Base-by-base conservation (phyloP, 2,888 invertebrate species). In the Stenodera caucasica region DNA sequence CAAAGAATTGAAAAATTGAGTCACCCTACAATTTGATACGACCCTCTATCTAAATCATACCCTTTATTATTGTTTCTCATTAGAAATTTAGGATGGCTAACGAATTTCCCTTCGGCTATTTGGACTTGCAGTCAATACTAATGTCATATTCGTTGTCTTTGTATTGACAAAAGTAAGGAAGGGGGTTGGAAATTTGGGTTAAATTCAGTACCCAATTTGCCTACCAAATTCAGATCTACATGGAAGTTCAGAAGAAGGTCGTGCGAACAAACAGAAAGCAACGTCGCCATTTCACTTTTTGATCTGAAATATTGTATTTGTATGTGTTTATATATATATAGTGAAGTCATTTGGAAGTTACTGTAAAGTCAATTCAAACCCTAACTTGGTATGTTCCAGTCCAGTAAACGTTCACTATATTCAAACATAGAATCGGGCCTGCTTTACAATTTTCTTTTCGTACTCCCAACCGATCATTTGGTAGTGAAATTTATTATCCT, bases 331-430 rank as follows among this genome's bases (percentile, higher is more conserved):
- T 35, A 4, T 37, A 8, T 18, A 2, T 37, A 37, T 68, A 67
- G 67, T 69, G 70, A 70, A 70, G 67, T 71, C 69, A 67, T 70
- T 70, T 69, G 67, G 66, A 70, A 71, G 70, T 69, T 70, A 67
- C 65, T 61, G 55, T 67, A 66, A 64, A 71, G 69, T 70, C 71
- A 68, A 71, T 71, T 70, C 68, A 58, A 67, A 53, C 63, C 64
- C 63, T 54, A 61, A 61, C 65, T 67, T 59, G 61, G 58, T 2
- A 4, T 69, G 69, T 70, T 71, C 68, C 71, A 67, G 69, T 70
- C 66, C 69, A 69, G 62, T 69, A 64, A 67, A 66, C 65, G 63
- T 59, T 63, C 60, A 60, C 60, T 59, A 33, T 62, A 61, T 67
- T 65, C 66, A 64, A 63, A 67, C 7, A 15, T n/a, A 26, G 4